Evolutionary conservation across 2,113 vertebrate species (phyloP).

Genomic region (Pandion haliaetus): DNA sequence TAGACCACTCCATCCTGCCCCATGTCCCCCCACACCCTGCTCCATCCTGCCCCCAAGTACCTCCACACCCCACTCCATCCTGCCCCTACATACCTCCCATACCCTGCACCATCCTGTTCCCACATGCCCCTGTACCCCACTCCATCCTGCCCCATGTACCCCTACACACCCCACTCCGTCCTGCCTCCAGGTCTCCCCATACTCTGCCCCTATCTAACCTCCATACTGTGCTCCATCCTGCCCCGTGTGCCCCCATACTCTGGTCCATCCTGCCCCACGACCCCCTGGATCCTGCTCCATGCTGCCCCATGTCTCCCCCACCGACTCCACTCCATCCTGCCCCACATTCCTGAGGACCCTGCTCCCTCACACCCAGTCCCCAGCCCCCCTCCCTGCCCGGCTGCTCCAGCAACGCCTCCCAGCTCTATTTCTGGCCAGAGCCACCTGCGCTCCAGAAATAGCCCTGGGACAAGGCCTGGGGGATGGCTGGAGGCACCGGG

Average conservation of each 20-base stretch:
- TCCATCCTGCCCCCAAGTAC: too few relatives aligned
- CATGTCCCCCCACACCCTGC: neutral
- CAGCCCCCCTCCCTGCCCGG: too few relatives aligned
- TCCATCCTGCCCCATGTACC: neutral
- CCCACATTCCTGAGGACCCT: neutral
- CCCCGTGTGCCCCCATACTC: neutral
- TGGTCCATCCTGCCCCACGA: neutral
- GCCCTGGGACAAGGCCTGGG: too few relatives aligned
- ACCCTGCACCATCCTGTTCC: neutral
- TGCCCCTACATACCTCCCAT: too few relatives aligned
- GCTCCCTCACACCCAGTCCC: neutral
- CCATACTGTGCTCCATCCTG: neutral
- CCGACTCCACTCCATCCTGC: too few relatives aligned
- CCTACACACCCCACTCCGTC: neutral
- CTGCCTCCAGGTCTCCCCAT: too few relatives aligned
- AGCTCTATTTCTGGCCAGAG: too few relatives aligned
- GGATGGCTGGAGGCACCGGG: too few relatives aligned
- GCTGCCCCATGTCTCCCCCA: neutral
- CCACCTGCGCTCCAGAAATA: too few relatives aligned
- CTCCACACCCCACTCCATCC: neutral
- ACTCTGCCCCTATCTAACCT: too few relatives aligned
- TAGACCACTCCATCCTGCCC: neutral
- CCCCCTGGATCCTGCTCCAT: neutral
- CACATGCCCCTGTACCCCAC: neutral
- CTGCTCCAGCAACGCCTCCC: too few relatives aligned